phyloP scores from a whole-genome alignment of 2,113 vertebrate genomes.

The Oriolus oriolus region DNA sequence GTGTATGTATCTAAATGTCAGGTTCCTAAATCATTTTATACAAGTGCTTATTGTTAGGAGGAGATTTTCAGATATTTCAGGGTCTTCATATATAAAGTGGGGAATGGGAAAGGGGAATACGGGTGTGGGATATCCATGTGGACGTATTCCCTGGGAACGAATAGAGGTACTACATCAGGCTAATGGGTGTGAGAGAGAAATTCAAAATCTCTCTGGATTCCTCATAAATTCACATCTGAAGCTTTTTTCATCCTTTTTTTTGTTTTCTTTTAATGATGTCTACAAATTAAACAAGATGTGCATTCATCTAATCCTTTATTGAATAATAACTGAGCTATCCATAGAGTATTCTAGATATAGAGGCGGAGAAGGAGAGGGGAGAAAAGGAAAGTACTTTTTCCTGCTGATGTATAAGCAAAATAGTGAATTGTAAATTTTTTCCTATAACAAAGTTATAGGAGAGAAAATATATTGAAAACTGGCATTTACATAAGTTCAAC shows the following conservation, averaged over 20 bases:
- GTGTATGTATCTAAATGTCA: not conserved
- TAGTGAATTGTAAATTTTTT: not conserved
- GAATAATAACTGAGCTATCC: not conserved
- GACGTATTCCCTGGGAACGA: not conserved
- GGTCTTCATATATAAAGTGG: not conserved
- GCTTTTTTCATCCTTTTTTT: fast-evolving
- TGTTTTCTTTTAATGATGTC: not conserved
- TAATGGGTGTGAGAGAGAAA: not conserved
- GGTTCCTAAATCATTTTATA: not conserved
- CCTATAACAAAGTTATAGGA: not conserved
- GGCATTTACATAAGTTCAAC: not conserved
- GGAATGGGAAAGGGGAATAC: not conserved
- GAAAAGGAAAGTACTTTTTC: not conserved
- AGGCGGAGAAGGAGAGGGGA: fast-evolving
- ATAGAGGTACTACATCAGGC: fast-evolving
- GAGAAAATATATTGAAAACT: not conserved
- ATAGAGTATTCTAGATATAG: not conserved
- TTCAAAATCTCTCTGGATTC: not conserved
- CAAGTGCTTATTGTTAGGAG: not conserved
- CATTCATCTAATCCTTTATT: not conserved
- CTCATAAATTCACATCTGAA: not conserved
- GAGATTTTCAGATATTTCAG: not conserved
- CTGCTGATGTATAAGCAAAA: not conserved
- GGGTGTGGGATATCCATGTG: fast-evolving
- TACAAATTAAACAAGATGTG: not conserved